Base-by-base conservation (phyloP, 2,113 vertebrate species). In the Pristiophorus japonicus region DNA sequence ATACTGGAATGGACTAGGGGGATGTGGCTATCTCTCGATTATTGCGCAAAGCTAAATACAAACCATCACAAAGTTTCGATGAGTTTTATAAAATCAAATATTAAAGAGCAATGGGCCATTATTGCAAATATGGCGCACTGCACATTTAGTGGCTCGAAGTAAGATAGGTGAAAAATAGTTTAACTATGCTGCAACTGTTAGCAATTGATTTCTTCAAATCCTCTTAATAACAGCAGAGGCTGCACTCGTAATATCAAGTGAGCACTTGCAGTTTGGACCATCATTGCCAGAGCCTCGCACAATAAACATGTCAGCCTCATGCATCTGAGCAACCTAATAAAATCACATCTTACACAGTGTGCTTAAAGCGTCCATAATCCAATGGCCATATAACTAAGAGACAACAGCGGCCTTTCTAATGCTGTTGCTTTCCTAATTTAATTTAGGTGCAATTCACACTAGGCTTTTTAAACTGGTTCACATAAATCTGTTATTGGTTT, bases 241-340 rank as follows among this genome's bases (percentile, higher is more conserved):
- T 42, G 65, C 92, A 45, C 16, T 70, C 65, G 62, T 67, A 94
- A 94, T 70, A 94, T 94, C 92, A 94, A 94, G 92, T 66, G 63
- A 94, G 92, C 65, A 27, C n/a, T 70, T 70, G 92, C 62, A 94
- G 92, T 94, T 70, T 70, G 92, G 92, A 70, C 47, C 62, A 94
- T 94, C 92, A 94, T 94, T 94, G 92, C 92, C 16, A 20, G 63
- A 70, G 38, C 92, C 63, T 70, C 45, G 65, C 92, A 67, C 92
- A 94, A 94, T 94, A 94, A 94, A 94, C 65, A 94, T 94, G 92
- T 94, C 92, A 94, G 63, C 38, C 92, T n/a, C 66, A 94, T 94
- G 92, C 92, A 94, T 94, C 65, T 94, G 66, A 47, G 92, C 92
- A 94, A 94, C 92, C 66, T 94, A 94, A 94, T 94, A 94, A 94